Conservation (phyloP, 1,140 invertebrate species). For the Macrobrachium nipponense region DNA sequence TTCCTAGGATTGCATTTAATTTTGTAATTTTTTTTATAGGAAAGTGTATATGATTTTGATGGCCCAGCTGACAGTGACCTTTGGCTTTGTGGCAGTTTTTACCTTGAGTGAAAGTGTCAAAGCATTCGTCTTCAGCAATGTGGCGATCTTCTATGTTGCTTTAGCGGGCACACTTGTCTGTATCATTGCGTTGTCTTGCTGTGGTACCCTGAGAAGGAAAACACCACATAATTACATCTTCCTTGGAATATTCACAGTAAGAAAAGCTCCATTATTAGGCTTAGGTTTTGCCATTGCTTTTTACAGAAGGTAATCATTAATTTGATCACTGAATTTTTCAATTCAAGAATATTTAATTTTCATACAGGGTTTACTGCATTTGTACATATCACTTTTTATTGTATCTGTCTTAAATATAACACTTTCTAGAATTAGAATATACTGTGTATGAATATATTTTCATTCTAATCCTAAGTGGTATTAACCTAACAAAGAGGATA, state of each 20-base stretch:
- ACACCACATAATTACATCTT: conserved; percentile 92
- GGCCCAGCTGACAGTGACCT: conserved; percentile 83
- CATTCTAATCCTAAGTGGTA: too few relatives aligned
- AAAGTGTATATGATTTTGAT: conserved; percentile 89
- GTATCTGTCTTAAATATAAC: too few relatives aligned
- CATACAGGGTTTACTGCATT: too few relatives aligned
- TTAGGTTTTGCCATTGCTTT: too few relatives aligned
- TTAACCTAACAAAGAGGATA: background rate
- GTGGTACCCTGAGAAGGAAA: conserved; percentile 82
- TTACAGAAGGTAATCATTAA: too few relatives aligned
- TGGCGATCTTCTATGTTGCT: conserved; percentile 75
- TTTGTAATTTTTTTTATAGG: conserved; percentile 37
- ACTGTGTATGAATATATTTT: too few relatives aligned
- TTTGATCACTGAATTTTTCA: too few relatives aligned
- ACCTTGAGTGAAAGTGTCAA: conserved; percentile 75
- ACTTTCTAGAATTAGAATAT: too few relatives aligned
- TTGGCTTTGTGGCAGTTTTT: conserved; percentile 83
- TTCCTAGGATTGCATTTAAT: background rate
- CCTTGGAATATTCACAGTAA: conserved; percentile 83
- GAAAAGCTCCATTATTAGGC: background rate
- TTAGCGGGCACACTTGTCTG: conserved; percentile 80
- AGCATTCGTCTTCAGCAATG: conserved; percentile 71
- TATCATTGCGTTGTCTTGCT: conserved; percentile 89
- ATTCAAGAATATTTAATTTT: too few relatives aligned
- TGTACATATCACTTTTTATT: too few relatives aligned